These are phyloP conservation scores for Araneus ventricosus DNA, from an alignment of 1,140 invertebrate species.

Conservation along the genomic window DNA sequence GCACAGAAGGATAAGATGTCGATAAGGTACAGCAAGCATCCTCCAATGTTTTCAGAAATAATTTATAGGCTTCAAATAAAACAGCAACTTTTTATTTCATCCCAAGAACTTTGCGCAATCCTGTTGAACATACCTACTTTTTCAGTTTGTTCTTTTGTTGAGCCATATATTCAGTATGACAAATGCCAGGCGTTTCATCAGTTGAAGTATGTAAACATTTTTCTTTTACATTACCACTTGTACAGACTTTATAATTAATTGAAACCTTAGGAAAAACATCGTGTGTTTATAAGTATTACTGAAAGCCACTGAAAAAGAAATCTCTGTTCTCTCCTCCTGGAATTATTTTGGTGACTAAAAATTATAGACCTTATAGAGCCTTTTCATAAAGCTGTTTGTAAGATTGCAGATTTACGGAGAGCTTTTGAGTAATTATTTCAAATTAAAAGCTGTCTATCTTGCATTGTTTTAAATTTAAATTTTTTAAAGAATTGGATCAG, in stretches of 20 bases:
- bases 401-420: constrained; percentile 18
- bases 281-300: constrained; percentile 73
- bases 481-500: too few relatives aligned
- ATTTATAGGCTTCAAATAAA: background rate
- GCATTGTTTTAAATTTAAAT: background rate
- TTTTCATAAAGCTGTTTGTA: constrained; percentile 58
- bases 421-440: background rate
- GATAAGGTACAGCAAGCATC: background rate
- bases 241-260: constrained; percentile 79
- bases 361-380: constrained; percentile 47
- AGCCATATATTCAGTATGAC: constrained; percentile 45
- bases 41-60: background rate
- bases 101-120: constrained; percentile 86
- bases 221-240: constrained; percentile 79
- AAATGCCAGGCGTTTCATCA: constrained; percentile 82
- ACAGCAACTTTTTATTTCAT: constrained; percentile 65
- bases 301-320: background rate
- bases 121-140: constrained; percentile 87
- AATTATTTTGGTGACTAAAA: constrained; percentile 1
- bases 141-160: constrained; percentile 33
- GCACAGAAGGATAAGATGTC: background rate
- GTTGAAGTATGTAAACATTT: too few relatives aligned
- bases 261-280: constrained; percentile 82
- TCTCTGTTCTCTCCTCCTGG: constrained; percentile 26
- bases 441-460: too few relatives aligned